phyloP scores from a whole-genome alignment of 2,113 vertebrate genomes.

The Macrotus californicus region DNA sequence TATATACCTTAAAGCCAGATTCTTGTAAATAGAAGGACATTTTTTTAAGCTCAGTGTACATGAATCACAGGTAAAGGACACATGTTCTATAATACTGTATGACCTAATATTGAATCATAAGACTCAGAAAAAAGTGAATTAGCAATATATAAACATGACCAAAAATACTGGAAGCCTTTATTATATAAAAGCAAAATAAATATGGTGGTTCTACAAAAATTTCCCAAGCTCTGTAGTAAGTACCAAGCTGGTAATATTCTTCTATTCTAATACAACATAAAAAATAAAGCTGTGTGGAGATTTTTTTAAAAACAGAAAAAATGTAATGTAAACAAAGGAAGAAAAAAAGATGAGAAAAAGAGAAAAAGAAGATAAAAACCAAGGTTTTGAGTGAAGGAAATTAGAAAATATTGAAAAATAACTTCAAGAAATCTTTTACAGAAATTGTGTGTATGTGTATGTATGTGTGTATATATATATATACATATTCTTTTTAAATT shows the following conservation, averaged over 20 bases:
- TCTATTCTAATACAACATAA: not conserved
- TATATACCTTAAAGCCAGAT: not conserved
- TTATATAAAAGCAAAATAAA: constrained; percentile 36
- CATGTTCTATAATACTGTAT: not conserved
- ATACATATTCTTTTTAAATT: not conserved
- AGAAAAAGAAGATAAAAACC: not conserved
- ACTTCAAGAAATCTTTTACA: not conserved
- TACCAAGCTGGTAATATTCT: not conserved
- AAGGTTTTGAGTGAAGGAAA: not conserved
- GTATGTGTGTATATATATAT: not conserved
- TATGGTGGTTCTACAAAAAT: not conserved
- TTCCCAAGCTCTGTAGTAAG: not conserved
- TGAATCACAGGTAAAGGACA: not conserved
- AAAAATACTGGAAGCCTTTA: not conserved
- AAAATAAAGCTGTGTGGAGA: constrained; percentile 3
- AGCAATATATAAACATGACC: constrained; percentile 12
- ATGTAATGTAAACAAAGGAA: not conserved
- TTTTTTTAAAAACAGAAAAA: not conserved
- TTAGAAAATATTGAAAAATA: not conserved
- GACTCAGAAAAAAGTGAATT: not conserved
- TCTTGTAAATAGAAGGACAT: not conserved
- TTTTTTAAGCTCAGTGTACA: not conserved
- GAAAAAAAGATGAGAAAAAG: not conserved
- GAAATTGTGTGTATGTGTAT: not conserved
- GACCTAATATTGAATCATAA: not conserved